Conservation (phyloP, 2,797 vertebrate species). For the Acanthurus tractus region DNA sequence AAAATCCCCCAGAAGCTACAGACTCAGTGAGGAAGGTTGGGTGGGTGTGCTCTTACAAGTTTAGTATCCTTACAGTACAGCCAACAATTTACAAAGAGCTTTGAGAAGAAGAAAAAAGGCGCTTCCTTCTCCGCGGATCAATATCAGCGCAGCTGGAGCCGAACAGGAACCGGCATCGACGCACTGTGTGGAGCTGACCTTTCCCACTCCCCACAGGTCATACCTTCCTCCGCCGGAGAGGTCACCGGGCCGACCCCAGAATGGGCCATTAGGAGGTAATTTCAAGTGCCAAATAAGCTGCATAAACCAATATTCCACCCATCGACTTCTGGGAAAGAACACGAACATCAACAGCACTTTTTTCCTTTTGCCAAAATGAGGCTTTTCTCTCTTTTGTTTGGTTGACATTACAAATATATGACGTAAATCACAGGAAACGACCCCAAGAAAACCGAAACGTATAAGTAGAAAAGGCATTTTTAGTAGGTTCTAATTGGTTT, state of each 20-base stretch:
- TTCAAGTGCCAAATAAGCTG: constrained; percentile 32
- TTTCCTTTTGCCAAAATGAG: background rate
- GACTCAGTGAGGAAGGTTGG: background rate
- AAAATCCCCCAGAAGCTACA: background rate
- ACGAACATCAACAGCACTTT: background rate
- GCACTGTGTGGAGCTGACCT: constrained; percentile 90
- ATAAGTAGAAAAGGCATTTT: background rate
- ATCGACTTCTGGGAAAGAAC: background rate
- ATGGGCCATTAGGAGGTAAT: constrained; percentile 35
- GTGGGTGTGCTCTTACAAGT: constrained; percentile 32
- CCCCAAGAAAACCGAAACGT: background rate
- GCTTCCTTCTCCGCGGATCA: constrained; percentile 90
- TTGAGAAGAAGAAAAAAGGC: constrained; percentile 39
- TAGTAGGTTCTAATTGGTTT: constrained; percentile 29
- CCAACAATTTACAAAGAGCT: constrained; percentile 51
- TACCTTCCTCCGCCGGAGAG: constrained; percentile 83
- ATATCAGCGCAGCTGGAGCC: constrained; percentile 90
- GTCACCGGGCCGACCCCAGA: constrained; percentile 74
- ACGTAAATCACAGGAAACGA: background rate
- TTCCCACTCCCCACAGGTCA: constrained; percentile 90
- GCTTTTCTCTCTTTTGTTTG: background rate
- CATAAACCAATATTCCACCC: background rate
- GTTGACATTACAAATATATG: background rate
- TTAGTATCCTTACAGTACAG: constrained; percentile 42
- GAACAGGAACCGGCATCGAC: constrained; percentile 88